A percentile compares a stretch with the other conserved stretches of the same genome.
phyloP scores from a whole-genome alignment of 2,113 vertebrate genomes.

The Sakesphorus luctuosus region DNA sequence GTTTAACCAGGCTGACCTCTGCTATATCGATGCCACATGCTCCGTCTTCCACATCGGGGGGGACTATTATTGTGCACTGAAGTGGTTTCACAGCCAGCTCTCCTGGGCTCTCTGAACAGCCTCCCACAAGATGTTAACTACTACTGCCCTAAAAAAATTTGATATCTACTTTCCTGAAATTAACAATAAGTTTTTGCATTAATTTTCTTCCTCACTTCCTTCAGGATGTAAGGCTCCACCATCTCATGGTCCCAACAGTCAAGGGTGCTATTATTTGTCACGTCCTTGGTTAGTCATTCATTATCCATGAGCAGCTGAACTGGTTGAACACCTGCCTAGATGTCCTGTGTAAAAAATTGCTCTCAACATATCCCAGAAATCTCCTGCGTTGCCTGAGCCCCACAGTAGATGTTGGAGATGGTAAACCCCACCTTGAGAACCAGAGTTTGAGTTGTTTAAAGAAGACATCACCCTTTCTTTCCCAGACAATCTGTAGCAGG shows the following conservation, averaged over 20 bases:
- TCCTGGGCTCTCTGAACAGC: background rate
- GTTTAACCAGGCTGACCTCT: background rate
- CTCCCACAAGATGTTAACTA: background rate
- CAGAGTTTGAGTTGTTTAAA: background rate
- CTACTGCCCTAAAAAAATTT: background rate
- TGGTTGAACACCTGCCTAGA: background rate
- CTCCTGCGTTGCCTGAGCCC: background rate
- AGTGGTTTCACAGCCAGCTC: background rate
- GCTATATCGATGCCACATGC: rapidly evolving
- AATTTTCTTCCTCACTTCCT: background rate
- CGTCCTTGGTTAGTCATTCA: background rate
- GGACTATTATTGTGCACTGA: background rate
- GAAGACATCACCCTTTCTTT: background rate
- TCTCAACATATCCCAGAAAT: background rate
- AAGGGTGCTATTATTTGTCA: background rate
- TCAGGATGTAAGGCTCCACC: background rate
- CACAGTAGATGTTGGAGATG: background rate
- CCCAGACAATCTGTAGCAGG: background rate
- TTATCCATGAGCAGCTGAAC: background rate
- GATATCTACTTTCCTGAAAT: background rate
- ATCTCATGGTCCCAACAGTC: background rate
- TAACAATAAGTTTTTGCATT: background rate
- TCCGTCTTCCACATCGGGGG: too few relatives aligned
- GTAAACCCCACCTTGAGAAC: background rate
- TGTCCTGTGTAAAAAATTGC: background rate